Evolutionary conservation across 2,797 vertebrate species (phyloP).

Genomic region (Ctenopoma kingsleyae): DNA sequence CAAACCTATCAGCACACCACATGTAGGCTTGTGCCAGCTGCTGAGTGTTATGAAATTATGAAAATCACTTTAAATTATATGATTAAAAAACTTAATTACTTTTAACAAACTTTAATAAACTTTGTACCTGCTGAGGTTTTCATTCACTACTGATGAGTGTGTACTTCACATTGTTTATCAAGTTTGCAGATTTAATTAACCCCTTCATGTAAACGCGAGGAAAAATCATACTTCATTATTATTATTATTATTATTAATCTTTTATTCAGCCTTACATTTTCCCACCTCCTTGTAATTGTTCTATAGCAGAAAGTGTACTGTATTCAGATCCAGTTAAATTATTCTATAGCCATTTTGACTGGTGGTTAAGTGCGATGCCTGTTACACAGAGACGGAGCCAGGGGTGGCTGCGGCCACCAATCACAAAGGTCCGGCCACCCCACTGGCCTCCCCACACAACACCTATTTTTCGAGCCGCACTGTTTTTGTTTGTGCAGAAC

Average conservation of each 20-base stretch:
- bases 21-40: slow-evolving; percentile 63
- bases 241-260: background rate
- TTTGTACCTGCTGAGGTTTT: slow-evolving; percentile 43
- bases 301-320: background rate
- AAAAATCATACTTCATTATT: too few relatives aligned
- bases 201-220: background rate
- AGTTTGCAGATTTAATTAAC: slow-evolving; percentile 11
- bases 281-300: slow-evolving; percentile 5
- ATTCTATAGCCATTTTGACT: slow-evolving; percentile 11
- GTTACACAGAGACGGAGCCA: too few relatives aligned
- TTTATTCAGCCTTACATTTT: background rate
- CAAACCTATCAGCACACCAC: slow-evolving; percentile 55
- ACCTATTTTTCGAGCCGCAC: too few relatives aligned
- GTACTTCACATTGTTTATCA: background rate
- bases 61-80: slow-evolving; percentile 59
- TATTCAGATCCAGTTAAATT: too few relatives aligned
- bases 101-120: slow-evolving; percentile 51
- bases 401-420: too few relatives aligned
- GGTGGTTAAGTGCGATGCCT: background rate
- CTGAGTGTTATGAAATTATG: slow-evolving; percentile 55
- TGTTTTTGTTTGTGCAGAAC: too few relatives aligned
- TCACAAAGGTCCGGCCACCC: too few relatives aligned
- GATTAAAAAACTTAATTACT: slow-evolving; percentile 39
- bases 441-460: too few relatives aligned
- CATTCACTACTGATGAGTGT: slow-evolving; percentile 10